Percentiles rank a stretch among this genome's conserved stretches.
Evolutionary conservation across 64 coral and sea anemone genomes (phyloP).

Genomic region (Porites lutea): DNA sequence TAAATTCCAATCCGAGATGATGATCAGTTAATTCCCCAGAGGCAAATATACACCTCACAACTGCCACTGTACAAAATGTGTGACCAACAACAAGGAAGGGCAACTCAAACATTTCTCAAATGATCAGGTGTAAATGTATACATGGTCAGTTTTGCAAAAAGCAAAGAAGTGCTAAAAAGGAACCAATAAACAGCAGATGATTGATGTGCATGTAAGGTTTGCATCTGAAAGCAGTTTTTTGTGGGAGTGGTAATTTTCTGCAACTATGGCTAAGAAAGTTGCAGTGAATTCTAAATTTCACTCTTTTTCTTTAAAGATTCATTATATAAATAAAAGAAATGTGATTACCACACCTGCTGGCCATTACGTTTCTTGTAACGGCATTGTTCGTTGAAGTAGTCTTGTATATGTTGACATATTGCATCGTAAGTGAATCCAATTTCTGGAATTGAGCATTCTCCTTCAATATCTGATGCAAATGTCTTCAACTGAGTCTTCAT

Average conservation of each 20-base stretch:
- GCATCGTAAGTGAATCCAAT: slow-evolving; percentile 56
- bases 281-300: not conserved
- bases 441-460: slow-evolving; percentile 41
- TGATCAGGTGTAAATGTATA: too few relatives aligned
- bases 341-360: not conserved
- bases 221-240: too few relatives aligned
- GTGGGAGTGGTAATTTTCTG: too few relatives aligned
- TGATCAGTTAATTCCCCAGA: slow-evolving; percentile 8
- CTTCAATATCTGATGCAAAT: slow-evolving; percentile 69
- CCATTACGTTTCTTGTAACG: slow-evolving; percentile 30
- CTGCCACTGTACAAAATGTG: slow-evolving; percentile 6
- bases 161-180: too few relatives aligned
- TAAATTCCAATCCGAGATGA: slow-evolving; percentile 6
- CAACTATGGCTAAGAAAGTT: too few relatives aligned
- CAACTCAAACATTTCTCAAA: too few relatives aligned
- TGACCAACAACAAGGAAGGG: not conserved
- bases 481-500: slow-evolving; percentile 40
- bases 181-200: too few relatives aligned
- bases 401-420: slow-evolving; percentile 56
- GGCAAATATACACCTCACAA: not conserved
- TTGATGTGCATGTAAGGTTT: too few relatives aligned
- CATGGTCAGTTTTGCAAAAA: too few relatives aligned
- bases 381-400: slow-evolving; percentile 45
- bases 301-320: not conserved
- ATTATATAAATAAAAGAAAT: not conserved